Conservation (phyloP, 2,888 invertebrate genomes). For the Dioctria linearis region DNA sequence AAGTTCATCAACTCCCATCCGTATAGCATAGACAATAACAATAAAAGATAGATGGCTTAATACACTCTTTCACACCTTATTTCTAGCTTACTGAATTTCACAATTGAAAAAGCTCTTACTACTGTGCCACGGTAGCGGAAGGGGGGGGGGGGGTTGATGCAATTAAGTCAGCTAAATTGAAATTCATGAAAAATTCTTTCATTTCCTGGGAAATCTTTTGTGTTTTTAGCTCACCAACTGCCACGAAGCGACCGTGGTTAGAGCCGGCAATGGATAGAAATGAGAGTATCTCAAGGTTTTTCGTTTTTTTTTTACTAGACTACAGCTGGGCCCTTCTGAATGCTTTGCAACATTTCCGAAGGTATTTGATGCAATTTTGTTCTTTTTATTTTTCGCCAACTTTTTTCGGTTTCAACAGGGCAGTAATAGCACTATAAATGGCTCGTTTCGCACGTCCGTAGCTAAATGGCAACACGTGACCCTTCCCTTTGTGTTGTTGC, state of each 20-base stretch:
- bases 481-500: constrained; percentile 60
- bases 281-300: constrained; percentile 12
- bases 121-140: no score
- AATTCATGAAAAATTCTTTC: constrained; percentile 52
- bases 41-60: no score
- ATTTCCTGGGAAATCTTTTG: constrained; percentile 31
- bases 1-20: no score
- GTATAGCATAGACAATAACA: no score
- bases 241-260: no score
- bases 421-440: constrained; percentile 59
- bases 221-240: neutral
- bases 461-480: constrained; percentile 70
- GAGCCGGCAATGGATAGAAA: neutral
- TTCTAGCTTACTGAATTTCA: no score
- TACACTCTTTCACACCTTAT: no score
- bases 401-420: constrained; percentile 12
- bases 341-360: neutral
- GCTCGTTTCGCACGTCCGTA: constrained; percentile 68
- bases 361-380: constrained; percentile 8
- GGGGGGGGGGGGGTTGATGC: neutral
- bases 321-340: neutral
- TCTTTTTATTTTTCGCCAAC: no score
- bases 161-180: constrained; percentile 55
- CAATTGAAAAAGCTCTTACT: no score
- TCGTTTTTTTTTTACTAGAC: neutral